phyloP scores from a whole-genome alignment of 2,113 vertebrate species.

The Jacana jacana region DNA sequence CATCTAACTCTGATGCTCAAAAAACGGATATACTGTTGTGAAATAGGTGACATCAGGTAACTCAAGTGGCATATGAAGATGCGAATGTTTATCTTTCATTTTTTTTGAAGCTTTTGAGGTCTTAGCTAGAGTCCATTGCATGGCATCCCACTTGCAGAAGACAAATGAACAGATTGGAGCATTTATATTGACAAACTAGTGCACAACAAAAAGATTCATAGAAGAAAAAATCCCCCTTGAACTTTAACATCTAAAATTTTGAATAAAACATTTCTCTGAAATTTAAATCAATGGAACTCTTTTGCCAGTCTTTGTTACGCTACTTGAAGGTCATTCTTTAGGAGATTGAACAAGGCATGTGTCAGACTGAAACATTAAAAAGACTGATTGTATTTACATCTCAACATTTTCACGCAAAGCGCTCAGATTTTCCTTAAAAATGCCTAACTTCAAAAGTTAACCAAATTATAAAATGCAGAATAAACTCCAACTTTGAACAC shows the following conservation, averaged over 20 bases:
- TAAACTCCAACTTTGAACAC: background rate
- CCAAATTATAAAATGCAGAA: background rate
- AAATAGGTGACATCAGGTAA: background rate
- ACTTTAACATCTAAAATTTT: background rate
- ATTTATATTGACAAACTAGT: background rate
- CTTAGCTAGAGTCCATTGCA: background rate
- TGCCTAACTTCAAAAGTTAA: background rate
- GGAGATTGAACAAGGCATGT: background rate
- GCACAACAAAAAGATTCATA: background rate
- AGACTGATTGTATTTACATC: background rate
- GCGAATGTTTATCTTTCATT: background rate
- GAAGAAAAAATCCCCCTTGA: background rate
- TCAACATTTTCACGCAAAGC: background rate
- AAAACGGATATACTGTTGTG: background rate
- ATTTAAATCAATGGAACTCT: background rate
- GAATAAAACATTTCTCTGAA: background rate
- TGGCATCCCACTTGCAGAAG: background rate
- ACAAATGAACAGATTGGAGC: background rate
- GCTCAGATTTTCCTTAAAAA: background rate
- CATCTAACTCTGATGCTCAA: background rate
- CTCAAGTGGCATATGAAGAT: background rate
- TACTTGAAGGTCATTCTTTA: background rate
- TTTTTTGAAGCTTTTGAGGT: background rate
- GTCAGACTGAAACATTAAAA: background rate
- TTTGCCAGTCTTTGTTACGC: background rate